Percentiles rank a stretch among this genome's conserved stretches.
phyloP scores from a whole-genome alignment of 30 jellyfish, hydroid and myxozoan species.

The Hydractinia echinata region DNA sequence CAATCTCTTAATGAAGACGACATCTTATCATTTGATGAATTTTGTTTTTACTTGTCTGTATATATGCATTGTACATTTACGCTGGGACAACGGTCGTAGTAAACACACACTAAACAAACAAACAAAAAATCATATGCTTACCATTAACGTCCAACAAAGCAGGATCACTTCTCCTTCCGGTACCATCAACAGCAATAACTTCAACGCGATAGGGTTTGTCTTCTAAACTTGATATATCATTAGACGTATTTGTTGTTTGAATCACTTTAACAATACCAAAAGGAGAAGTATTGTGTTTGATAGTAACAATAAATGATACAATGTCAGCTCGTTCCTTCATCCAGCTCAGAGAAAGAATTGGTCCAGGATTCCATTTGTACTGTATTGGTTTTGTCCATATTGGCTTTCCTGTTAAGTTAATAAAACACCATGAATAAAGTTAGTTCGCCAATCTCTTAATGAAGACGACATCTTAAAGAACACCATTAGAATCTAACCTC shows the following conservation, averaged over 20 bases:
- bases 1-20: no score
- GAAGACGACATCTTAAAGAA: no score
- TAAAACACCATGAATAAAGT: no score
- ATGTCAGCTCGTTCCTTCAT: conserved; percentile 3
- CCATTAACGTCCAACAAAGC: conserved; percentile 12
- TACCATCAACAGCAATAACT: not conserved
- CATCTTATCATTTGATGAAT: no score
- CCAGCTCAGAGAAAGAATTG: not conserved
- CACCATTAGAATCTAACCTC: no score
- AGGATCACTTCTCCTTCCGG: not conserved
- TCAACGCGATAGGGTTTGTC: not conserved
- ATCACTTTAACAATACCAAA: not conserved
- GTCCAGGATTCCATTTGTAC: conserved; percentile 12
- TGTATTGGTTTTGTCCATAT: not conserved
- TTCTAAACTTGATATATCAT: not conserved
- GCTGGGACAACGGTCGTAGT: no score
- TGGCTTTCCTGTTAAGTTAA: not conserved
- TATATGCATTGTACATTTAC: no score
- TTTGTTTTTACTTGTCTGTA: no score
- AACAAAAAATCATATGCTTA: not conserved
- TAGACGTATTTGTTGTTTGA: not conserved
- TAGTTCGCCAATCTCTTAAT: no score
- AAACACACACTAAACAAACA: not conserved
- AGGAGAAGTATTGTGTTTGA: not conserved
- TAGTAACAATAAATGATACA: not conserved